A percentile compares a stretch with the other conserved stretches of the same genome.
Conservation (phyloP, 2,797 vertebrate genomes). For the Sciurus carolinensis region DNA sequence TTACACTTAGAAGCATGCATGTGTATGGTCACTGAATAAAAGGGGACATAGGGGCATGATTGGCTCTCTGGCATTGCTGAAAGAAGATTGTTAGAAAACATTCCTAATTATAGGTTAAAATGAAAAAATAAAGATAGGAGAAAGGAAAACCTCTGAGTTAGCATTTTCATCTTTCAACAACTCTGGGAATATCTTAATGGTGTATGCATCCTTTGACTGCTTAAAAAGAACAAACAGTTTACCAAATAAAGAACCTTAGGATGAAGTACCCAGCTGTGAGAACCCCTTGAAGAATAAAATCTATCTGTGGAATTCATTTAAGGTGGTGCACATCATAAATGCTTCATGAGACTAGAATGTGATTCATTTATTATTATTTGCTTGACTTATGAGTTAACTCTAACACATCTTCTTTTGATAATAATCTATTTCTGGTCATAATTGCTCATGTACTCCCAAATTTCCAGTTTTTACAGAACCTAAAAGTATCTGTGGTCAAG, state of each 20-base stretch:
- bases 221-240: background rate
- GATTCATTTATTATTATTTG: slow-evolving; percentile 1
- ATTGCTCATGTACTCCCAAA: background rate
- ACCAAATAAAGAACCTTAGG: background rate
- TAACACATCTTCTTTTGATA: background rate
- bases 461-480: background rate
- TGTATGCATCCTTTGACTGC: background rate
- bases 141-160: background rate
- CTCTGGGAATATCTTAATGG: background rate
- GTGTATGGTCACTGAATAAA: background rate
- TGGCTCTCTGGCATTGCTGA: background rate
- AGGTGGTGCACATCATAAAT: background rate
- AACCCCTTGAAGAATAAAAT: background rate
- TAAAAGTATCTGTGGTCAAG: background rate
- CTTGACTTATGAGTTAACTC: background rate
- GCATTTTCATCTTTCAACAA: background rate
- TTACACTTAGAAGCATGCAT: background rate
- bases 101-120: background rate
- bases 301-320: background rate
- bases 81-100: background rate
- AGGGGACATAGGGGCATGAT: fast-evolving
- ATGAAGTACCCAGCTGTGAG: background rate
- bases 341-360: slow-evolving; percentile 3
- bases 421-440: background rate
- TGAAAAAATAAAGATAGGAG: background rate